Evolutionary conservation across 2,888 invertebrate genomes (phyloP).

Genomic region (Drosophila hamatofila): DNA sequence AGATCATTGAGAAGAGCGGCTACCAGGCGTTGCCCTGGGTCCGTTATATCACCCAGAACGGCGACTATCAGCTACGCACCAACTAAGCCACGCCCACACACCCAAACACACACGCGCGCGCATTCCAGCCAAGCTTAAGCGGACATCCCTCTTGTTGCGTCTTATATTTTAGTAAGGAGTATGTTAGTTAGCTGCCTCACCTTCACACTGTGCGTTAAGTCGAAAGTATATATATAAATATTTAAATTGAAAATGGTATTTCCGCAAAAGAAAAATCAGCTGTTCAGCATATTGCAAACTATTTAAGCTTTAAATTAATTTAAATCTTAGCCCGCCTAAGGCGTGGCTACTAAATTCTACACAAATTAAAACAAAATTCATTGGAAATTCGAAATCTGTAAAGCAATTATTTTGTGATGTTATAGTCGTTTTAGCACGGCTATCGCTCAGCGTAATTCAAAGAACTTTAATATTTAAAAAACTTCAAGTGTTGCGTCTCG

Average conservation of each 20-base stretch:
- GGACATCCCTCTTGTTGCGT: slow-evolving; percentile 36
- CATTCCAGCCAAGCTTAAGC: slow-evolving; percentile 74
- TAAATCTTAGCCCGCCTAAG: not conserved
- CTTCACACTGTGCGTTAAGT: slow-evolving; percentile 65
- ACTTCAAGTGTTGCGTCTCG: not conserved
- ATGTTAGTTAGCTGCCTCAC: slow-evolving; percentile 60
- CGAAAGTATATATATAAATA: slow-evolving; percentile 49
- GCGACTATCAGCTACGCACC: slow-evolving; percentile 98
- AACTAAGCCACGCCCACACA: slow-evolving; percentile 87
- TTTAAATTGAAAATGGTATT: slow-evolving; percentile 15
- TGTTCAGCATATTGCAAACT: slow-evolving; percentile 9
- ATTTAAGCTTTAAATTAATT: slow-evolving; percentile 1
- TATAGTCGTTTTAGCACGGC: not conserved
- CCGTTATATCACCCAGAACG: slow-evolving; percentile 99
- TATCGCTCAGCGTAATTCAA: not conserved
- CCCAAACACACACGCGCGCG: slow-evolving; percentile 16
- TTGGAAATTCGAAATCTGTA: not conserved
- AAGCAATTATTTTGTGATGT: not conserved
- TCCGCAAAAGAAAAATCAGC: slow-evolving; percentile 28
- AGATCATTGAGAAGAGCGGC: slow-evolving; percentile 99
- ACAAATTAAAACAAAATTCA: not conserved
- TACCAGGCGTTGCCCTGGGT: slow-evolving; percentile 99
- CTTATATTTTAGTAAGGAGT: slow-evolving; percentile 33
- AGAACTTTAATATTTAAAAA: not conserved
- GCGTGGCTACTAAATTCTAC: slow-evolving; percentile 8